Percentiles rank a stretch among this genome's conserved stretches.
Evolutionary conservation across 2,113 vertebrate genomes (phyloP).

Genomic region (Axis porcinus): DNA sequence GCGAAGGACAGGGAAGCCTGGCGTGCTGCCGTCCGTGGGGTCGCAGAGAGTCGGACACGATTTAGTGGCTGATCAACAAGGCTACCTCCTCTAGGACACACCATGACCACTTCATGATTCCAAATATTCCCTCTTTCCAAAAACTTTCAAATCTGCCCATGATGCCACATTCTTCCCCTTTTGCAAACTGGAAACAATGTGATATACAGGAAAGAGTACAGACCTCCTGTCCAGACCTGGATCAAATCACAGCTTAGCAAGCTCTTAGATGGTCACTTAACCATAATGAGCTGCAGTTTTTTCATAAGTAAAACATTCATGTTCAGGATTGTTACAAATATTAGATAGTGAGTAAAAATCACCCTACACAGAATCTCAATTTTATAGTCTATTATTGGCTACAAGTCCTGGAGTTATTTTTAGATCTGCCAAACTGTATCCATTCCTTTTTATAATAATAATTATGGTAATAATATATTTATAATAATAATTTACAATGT

Average conservation of each 20-base stretch:
- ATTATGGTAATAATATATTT: background rate
- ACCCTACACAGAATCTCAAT: background rate
- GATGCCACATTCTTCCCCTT: background rate
- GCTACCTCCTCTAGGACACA: background rate
- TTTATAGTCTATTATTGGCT: background rate
- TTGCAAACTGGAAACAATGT: background rate
- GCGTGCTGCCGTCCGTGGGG: background rate
- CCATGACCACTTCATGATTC: background rate
- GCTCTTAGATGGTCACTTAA: background rate
- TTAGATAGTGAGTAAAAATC: background rate
- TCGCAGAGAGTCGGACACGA: fast-evolving
- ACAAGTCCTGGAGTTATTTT: background rate
- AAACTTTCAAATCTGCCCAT: background rate
- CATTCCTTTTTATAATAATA: background rate
- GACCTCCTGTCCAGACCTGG: background rate
- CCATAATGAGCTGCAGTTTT: background rate
- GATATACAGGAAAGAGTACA: background rate
- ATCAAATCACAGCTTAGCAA: background rate
- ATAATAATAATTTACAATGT: background rate
- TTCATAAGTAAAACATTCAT: background rate
- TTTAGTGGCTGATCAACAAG: background rate
- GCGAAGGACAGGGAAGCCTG: background rate
- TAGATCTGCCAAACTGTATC: background rate
- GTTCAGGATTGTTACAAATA: background rate
- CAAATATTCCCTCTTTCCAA: background rate